Conservation (phyloP, 23 tunicate species). For the Diplosoma virens region DNA sequence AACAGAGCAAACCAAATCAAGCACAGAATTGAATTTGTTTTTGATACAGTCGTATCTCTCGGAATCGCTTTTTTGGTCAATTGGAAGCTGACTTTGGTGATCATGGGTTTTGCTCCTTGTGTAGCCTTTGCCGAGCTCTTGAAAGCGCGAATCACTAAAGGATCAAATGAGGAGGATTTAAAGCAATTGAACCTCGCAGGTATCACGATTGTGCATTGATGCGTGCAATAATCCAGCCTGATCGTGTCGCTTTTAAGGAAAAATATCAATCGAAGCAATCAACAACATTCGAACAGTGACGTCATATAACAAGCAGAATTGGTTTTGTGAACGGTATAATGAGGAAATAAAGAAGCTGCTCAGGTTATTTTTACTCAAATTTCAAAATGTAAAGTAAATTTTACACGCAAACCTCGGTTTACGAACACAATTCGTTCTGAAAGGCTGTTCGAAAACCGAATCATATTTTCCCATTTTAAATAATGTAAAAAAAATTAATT, state of each 20-base stretch:
- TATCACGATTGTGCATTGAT: too few species aligned
- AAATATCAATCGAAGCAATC: conserved; percentile 58
- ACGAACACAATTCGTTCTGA: too few species aligned
- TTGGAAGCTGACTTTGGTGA: conserved; percentile 70
- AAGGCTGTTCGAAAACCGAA: too few species aligned
- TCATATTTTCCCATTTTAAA: too few species aligned
- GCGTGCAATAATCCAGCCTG: too few species aligned
- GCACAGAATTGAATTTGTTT: too few species aligned
- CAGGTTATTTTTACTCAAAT: conserved; percentile 14
- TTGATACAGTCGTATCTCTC: conserved; percentile 72
- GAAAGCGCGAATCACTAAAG: conserved; percentile 48
- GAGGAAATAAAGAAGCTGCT: conserved; percentile 23
- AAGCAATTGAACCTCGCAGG: conserved; percentile 44
- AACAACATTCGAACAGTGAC: conserved; percentile 72
- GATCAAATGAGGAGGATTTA: conserved; percentile 43
- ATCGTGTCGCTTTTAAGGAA: conserved; percentile 18
- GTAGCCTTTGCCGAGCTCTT: conserved; percentile 54
- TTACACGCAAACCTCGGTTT: too few species aligned
- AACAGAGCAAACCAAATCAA: too few species aligned
- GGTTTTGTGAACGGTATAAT: conserved; percentile 27
- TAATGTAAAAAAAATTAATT: too few species aligned
- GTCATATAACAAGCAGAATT: conserved; percentile 46
- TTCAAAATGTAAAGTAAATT: too few species aligned
- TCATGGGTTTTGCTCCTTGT: conserved; percentile 60
- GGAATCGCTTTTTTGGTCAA: conserved; percentile 66